Evolutionary conservation across 2,113 vertebrate genomes (phyloP).

Genomic region (Syngnathoides biaculeatus): DNA sequence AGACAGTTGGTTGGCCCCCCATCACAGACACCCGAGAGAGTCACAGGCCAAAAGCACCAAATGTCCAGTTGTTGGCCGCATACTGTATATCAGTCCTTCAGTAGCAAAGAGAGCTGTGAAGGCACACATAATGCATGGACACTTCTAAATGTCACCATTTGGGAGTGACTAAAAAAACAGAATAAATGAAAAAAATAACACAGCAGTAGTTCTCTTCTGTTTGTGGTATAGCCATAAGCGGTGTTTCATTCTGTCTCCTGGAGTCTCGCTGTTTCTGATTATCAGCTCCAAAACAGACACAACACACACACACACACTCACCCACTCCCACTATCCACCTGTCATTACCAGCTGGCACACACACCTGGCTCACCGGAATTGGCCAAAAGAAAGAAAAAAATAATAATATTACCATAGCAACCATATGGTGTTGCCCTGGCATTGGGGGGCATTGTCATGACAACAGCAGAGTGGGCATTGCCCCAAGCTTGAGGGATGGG

Average conservation of each 20-base stretch:
- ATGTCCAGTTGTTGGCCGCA: conserved; percentile 1
- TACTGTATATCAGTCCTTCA: not conserved
- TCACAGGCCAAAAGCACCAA: not conserved
- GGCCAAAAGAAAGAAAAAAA: conserved; percentile 20
- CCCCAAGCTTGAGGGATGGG: conserved; percentile 42
- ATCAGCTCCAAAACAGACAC: conserved; percentile 40
- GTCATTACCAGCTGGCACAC: conserved; percentile 68
- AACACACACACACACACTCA: conserved; percentile 33
- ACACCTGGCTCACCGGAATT: conserved; percentile 58
- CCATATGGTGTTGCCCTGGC: conserved; percentile 63
- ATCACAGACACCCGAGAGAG: not conserved
- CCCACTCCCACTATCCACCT: conserved; percentile 66
- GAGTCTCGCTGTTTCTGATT: conserved; percentile 32
- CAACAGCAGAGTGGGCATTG: conserved; percentile 55
- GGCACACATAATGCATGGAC: not conserved
- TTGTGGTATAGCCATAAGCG: not conserved
- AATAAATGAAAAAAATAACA: not conserved
- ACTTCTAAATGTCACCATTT: conserved; percentile 7
- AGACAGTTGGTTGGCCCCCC: not conserved
- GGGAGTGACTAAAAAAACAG: not conserved
- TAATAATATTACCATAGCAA: conserved; percentile 67
- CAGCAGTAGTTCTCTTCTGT: not conserved
- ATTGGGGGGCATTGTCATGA: conserved; percentile 57
- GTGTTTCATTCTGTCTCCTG: conserved; percentile 12
- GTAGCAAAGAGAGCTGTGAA: not conserved